Evolutionary conservation across 2,888 invertebrate species (phyloP), one percentile per base, ranked within the genome.

Genomic region (Rhaphigaster nebulosa): DNA sequence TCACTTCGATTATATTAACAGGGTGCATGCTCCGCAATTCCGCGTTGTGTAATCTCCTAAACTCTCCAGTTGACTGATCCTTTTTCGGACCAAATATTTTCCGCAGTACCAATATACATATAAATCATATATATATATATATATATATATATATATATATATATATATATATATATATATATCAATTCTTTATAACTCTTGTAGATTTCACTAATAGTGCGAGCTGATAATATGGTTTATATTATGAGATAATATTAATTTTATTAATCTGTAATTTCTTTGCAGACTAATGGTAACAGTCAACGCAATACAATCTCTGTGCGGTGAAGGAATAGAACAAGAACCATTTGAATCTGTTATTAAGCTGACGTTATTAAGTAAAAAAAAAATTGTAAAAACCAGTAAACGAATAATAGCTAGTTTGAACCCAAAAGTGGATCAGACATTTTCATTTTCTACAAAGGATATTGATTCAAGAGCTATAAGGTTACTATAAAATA

Each of bases 371-470:
- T 90, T 93, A 20, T 91, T 93, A n/a, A 92, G 93, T 5, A 92
- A 92, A 18, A 92, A 93, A 56, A 93, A 93, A 90, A 52, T 87
- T 50, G 34, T 56, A 41, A 91, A 92, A 91, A 91, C 90, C n/a
- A 76, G 88, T 92, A 92, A 91, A 92, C 92, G 90, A 92, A 92
- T 91, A 92, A 29, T 90, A 91, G 18, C 91, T 91, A 45, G 91
- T 91, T 80, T 92, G 91, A 93, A 92, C 50, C 93, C 93, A 41
- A 91, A 92, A 87, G 92, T 93, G 60, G 92, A 93, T 90, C 93
- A 93, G 91, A 92, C 92, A 50, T 93, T 93, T 90, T 89, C 91
- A 34, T 93, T 93, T 88, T 91, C 92, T 50, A 88, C 93, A 15
- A 93, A 92, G 52, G 92, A 93, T 87, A 90, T 92, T 8, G 91